Evolutionary conservation across 2,113 vertebrate genomes (phyloP), one percentile per base, ranked within the genome.

Genomic region (Oenanthe oenanthe): DNA sequence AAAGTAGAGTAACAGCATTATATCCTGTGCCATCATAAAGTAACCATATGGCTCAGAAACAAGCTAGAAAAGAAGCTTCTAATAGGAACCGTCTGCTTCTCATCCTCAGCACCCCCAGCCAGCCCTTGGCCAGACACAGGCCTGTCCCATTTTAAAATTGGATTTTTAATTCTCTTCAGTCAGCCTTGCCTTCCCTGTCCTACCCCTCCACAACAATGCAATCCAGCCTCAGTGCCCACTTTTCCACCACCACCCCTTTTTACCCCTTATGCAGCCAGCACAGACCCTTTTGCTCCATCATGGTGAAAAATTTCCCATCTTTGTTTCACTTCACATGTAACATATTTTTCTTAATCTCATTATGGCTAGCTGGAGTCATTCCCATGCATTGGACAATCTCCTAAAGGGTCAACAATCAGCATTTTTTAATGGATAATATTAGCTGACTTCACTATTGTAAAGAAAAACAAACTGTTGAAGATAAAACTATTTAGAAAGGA

Each of bases 221-320:
- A 20, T 36, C 14, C 58, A 78, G 31, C 31, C 13, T 67, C 62
- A 79, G 20, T 2, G 3, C 38, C 13, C n/a, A 34, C 6, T 1
- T 34, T 65, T 45, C 10, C 17, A 17, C 38, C 47, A 73, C 7
- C 15, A 18, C 2, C 6, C 36, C 18, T 60, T 61, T 80, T 25
- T 68, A 50, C 32, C 40, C 0, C 0, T 50, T 15, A 6, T 1
- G 3, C 38, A 88, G 62, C 53, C 5, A 3, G 45, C 34, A 36
- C 34, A 36, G 34, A 36, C 42, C 9, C 24, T 79, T 91, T 72
- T 53, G 17, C 43, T 72, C 18, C 16, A 13, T 6, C 67, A 21
- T 0, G 0, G n/a, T 15, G 9, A 73, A 48, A 1, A 11, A n/a
- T 34, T 72, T 88, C 32, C 18, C 25, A 10, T 63, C 56, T 80